phyloP scores from a whole-genome alignment of 2,888 invertebrate species.

The Athripsodes cinereus region DNA sequence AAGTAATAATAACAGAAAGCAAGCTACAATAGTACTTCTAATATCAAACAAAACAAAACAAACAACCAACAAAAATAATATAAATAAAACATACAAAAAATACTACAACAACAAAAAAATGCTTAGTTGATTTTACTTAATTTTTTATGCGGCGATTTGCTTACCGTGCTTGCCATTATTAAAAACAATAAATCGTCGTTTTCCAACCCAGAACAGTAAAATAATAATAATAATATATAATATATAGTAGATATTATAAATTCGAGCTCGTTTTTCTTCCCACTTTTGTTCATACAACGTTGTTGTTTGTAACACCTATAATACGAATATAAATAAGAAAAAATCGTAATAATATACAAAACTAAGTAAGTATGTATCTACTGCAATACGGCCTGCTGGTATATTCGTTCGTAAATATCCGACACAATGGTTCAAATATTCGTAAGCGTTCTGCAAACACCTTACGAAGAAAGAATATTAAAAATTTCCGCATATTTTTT shows the following conservation, averaged over 20 bases:
- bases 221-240: too few species aligned
- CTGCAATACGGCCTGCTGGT: too few species aligned
- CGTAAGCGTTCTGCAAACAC: too few species aligned
- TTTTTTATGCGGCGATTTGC: conserved; percentile 47
- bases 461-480: too few species aligned
- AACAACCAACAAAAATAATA: neutral
- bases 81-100: neutral
- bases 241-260: too few species aligned
- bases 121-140: conserved; percentile 19
- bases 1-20: neutral
- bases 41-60: neutral
- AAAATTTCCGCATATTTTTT: too few species aligned
- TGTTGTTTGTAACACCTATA: too few species aligned
- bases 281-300: conserved; percentile 8
- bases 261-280: neutral
- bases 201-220: conserved; percentile 4
- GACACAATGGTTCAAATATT: too few species aligned
- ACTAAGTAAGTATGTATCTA: neutral
- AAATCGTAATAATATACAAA: neutral
- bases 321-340: too few species aligned
- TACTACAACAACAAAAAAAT: conserved; percentile 4
- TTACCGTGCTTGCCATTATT: conserved; percentile 52
- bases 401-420: too few species aligned
- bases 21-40: neutral
- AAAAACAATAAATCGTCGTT: conserved; percentile 50